phyloP scores from a whole-genome alignment of 2,888 invertebrate species.

The Cephus pulcher region DNA sequence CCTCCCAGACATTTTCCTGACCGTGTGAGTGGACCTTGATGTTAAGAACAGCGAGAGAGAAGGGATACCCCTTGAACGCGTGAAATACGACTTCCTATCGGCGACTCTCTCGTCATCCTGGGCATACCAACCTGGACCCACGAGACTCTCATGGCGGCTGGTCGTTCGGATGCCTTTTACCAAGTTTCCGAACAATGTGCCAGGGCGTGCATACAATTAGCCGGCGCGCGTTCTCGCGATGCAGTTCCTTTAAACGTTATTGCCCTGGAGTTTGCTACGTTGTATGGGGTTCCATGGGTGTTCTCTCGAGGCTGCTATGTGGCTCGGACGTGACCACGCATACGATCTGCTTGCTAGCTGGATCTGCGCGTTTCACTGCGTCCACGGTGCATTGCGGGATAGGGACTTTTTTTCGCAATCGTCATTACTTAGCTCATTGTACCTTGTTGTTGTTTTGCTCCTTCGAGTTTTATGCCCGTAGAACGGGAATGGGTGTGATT shows the following conservation, averaged over 20 bases:
- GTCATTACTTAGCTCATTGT: not conserved
- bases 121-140: slow-evolving; percentile 30
- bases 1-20: slow-evolving; percentile 10
- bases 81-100: slow-evolving; percentile 44
- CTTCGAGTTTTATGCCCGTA: not conserved
- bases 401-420: slow-evolving; percentile 2
- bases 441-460: not conserved
- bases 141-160: not conserved
- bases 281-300: slow-evolving; percentile 36
- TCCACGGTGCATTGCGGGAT: not conserved
- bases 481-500: not conserved
- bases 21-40: slow-evolving; percentile 20
- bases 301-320: slow-evolving; percentile 38
- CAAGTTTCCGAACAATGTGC: slow-evolving; percentile 50
- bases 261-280: slow-evolving; percentile 49
- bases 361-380: slow-evolving; percentile 2
- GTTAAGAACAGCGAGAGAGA: not conserved
- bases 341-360: slow-evolving; percentile 61
- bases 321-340: slow-evolving; percentile 61
- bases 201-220: slow-evolving; percentile 57
- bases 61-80: slow-evolving; percentile 23
- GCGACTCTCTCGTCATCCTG: slow-evolving; percentile 30
- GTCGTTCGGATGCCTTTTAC: slow-evolving; percentile 27
- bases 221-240: slow-evolving; percentile 47
- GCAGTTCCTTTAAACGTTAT: slow-evolving; percentile 37